Evolutionary conservation across 2,888 invertebrate species (phyloP).

Genomic region (Aspidiotus destructor): DNA sequence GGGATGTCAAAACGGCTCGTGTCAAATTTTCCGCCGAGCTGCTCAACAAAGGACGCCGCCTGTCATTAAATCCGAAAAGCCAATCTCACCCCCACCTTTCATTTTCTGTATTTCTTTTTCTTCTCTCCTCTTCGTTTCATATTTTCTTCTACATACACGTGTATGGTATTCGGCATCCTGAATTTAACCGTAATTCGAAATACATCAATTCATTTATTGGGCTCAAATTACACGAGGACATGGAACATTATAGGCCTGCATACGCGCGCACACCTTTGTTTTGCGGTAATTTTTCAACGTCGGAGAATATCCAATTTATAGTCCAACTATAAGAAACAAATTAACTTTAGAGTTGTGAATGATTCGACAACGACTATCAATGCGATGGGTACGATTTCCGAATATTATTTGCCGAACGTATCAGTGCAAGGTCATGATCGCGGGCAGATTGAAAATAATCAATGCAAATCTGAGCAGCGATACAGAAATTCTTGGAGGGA

Average conservation of each 20-base stretch:
- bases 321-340: no score
- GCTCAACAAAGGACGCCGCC: slow-evolving; percentile 5
- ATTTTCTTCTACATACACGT: background rate
- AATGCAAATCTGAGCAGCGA: no score
- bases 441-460: no score
- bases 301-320: no score
- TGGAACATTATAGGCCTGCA: background rate
- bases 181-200: slow-evolving; percentile 3
- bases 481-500: no score
- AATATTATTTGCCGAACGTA: no score
- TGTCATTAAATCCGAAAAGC: slow-evolving; percentile 7
- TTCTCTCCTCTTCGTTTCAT: background rate
- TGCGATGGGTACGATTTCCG: no score
- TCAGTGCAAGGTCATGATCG: no score
- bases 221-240: slow-evolving; percentile 2
- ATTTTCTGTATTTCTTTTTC: background rate
- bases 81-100: background rate
- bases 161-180: slow-evolving; percentile 1
- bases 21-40: slow-evolving; percentile 14
- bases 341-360: no score
- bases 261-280: no score
- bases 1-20: slow-evolving; percentile 14
- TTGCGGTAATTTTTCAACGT: no score
- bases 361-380: no score
- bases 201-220: background rate